These are phyloP conservation scores for Teleopsis dalmanni DNA, from an alignment of 1,140 invertebrate genomes.

Conservation along the genomic window DNA sequence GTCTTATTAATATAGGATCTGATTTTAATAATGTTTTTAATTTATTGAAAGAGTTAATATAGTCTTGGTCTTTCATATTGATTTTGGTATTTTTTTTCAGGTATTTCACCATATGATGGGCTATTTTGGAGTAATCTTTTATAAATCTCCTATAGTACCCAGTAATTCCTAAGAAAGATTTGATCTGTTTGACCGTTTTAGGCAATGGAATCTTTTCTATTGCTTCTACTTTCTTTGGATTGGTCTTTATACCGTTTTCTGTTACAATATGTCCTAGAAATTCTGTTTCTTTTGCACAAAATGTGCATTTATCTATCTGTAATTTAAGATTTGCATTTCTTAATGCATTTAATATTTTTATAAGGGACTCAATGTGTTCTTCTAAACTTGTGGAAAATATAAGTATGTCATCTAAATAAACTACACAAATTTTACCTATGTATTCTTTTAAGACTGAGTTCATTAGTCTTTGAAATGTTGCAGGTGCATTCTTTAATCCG, in stretches of 20 bases:
- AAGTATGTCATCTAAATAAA: constrained; percentile 19
- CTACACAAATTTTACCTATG: constrained; percentile 11
- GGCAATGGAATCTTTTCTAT: not conserved
- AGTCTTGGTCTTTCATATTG: not conserved
- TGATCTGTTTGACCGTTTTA: not conserved
- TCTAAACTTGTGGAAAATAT: constrained; percentile 15
- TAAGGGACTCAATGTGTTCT: constrained; percentile 12
- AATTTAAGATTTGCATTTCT: constrained; percentile 33
- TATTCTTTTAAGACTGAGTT: constrained; percentile 25
- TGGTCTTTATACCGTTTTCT: not conserved
- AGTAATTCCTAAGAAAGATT: not conserved
- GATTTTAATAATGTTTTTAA: constrained; percentile 3
- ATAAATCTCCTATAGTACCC: constrained; percentile 1
- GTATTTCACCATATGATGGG: not conserved
- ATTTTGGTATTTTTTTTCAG: constrained; percentile 3
- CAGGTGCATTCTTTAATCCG: constrained; percentile 16
- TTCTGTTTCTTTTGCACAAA: constrained; percentile 29
- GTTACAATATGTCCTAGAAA: constrained; percentile 2
- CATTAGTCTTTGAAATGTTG: constrained; percentile 15
- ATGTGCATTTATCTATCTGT: constrained; percentile 46
- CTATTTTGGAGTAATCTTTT: not conserved
- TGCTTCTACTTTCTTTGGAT: not conserved
- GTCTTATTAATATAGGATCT: constrained; percentile 4
- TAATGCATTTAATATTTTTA: not conserved
- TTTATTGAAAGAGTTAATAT: constrained; percentile 10